phyloP scores from a whole-genome alignment of 2,888 invertebrate genomes.

The Apodemia mormo region DNA sequence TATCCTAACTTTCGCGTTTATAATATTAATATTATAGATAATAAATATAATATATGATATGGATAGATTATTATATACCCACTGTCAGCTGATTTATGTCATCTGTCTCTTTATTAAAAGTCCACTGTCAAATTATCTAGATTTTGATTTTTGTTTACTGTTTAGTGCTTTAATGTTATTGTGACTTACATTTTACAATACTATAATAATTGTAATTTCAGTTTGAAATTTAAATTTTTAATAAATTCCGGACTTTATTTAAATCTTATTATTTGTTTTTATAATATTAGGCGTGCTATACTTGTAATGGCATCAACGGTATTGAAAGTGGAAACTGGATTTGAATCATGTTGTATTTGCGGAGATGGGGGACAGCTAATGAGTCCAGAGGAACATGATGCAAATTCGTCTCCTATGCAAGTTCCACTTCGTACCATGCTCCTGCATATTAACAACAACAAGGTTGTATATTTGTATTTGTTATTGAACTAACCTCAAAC shows the following conservation, averaged over 20 bases:
- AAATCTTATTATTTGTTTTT: background rate
- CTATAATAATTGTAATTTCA: background rate
- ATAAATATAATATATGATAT: too few species aligned
- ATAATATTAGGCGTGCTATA: background rate
- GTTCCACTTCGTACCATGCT: constrained; percentile 65
- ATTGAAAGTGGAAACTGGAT: constrained; percentile 58
- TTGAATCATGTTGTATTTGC: constrained; percentile 63
- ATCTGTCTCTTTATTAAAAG: too few species aligned
- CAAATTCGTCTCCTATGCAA: constrained; percentile 49
- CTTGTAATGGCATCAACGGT: constrained; percentile 48
- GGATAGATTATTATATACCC: too few species aligned
- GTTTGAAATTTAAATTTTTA: background rate
- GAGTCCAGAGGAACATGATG: constrained; percentile 68
- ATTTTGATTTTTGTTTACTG: too few species aligned
- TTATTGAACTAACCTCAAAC: background rate
- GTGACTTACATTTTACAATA: too few species aligned
- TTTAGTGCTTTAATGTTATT: too few species aligned
- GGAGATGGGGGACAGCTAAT: constrained; percentile 55
- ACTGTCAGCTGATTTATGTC: too few species aligned
- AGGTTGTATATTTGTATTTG: constrained; percentile 46
- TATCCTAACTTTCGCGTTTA: too few species aligned
- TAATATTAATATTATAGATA: too few species aligned
- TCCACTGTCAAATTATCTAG: too few species aligned
- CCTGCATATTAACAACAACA: constrained; percentile 65
- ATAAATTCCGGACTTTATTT: background rate